A percentile compares a stretch with the other conserved stretches of the same genome.
These are phyloP conservation scores for Caenorhabditis afra DNA, from an alignment of 2,888 invertebrate genomes.

Conservation along the genomic window DNA sequence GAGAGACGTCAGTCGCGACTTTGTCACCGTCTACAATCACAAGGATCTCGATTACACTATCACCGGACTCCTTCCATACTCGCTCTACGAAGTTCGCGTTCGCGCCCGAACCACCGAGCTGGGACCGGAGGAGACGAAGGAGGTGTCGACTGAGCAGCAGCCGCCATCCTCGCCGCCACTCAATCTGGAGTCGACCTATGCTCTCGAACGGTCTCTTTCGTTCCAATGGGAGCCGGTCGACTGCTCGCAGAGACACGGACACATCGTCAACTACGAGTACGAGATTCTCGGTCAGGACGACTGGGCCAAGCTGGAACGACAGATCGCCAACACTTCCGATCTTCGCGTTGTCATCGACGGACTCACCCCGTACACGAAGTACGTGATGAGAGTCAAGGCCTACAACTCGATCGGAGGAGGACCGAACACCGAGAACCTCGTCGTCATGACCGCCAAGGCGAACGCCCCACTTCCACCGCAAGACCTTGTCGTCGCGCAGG, in stretches of 20 bases:
- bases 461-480: slow-evolving; percentile 80
- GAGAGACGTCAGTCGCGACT: slow-evolving; percentile 79
- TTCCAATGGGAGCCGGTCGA: slow-evolving; percentile 79
- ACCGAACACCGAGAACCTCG: slow-evolving; percentile 80
- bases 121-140: slow-evolving; percentile 80
- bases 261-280: slow-evolving; percentile 80
- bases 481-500: slow-evolving; percentile 79
- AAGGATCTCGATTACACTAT: slow-evolving; percentile 80
- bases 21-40: slow-evolving; percentile 81
- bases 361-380: slow-evolving; percentile 80
- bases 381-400: slow-evolving; percentile 79
- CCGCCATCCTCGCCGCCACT: slow-evolving; percentile 80
- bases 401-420: slow-evolving; percentile 81
- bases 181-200: slow-evolving; percentile 78
- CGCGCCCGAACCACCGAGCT: slow-evolving; percentile 78
- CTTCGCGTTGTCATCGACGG: slow-evolving; percentile 78
- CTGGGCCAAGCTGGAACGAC: slow-evolving; percentile 80
- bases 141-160: slow-evolving; percentile 78
- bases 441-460: slow-evolving; percentile 80
- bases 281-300: slow-evolving; percentile 80
- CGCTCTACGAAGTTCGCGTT: slow-evolving; percentile 80
- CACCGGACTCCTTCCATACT: slow-evolving; percentile 80
- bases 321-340: slow-evolving; percentile 80
- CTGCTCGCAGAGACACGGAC: slow-evolving; percentile 80
- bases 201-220: slow-evolving; percentile 74